A percentile compares a stretch with the other conserved stretches of the same genome.
These are phyloP conservation scores for Propithecus perrieri DNA, from an alignment of 2,797 vertebrate species.

Conservation along the genomic window DNA sequence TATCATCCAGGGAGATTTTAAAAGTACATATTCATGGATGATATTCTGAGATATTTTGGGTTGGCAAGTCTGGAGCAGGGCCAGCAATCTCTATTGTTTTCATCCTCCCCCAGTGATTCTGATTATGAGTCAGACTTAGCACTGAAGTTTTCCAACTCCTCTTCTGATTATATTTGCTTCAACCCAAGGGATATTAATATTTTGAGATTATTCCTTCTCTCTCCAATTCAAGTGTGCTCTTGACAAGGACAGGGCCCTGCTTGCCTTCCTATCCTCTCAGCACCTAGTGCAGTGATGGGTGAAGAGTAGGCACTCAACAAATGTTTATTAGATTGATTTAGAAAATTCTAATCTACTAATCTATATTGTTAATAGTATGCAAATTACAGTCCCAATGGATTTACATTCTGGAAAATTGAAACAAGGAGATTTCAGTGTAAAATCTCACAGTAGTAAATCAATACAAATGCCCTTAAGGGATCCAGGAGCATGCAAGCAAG, in stretches of 20 bases:
- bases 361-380: neutral
- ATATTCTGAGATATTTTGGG: neutral
- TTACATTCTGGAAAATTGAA: slow-evolving; percentile 1
- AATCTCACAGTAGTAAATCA: slow-evolving; percentile 23
- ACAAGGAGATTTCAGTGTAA: slow-evolving; percentile 4
- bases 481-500: neutral
- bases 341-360: neutral
- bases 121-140: neutral
- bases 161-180: neutral
- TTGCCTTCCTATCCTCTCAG: neutral
- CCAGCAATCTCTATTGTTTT: neutral
- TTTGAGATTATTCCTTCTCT: neutral
- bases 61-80: neutral
- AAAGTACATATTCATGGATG: neutral
- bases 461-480: neutral
- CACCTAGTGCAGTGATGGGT: neutral
- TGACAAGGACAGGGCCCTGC: neutral
- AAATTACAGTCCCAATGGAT: neutral
- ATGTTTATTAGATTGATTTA: slow-evolving; percentile 16
- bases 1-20: neutral
- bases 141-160: neutral
- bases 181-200: neutral
- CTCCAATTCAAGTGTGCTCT: neutral
- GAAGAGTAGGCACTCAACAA: neutral
- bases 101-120: neutral